Evolutionary conservation across 2,113 vertebrate species (phyloP).

Genomic region (Urocynchramus pylzowi): DNA sequence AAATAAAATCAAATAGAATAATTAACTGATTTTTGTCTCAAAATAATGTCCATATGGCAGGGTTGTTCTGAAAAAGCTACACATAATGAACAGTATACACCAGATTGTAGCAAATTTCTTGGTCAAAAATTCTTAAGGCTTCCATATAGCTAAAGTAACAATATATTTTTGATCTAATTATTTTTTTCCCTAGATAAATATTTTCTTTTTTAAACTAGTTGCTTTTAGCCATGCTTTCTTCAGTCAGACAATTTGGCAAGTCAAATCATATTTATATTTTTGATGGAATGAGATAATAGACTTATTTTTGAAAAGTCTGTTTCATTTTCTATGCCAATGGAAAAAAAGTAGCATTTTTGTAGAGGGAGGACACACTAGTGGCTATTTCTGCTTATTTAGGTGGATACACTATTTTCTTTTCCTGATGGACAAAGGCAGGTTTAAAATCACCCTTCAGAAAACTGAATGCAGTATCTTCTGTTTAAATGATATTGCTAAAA

Average conservation of each 20-base stretch:
- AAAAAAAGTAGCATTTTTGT: not conserved
- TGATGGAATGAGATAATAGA: not conserved
- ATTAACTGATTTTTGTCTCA: not conserved
- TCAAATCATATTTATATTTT: not conserved
- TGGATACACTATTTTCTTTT: not conserved
- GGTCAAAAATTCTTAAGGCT: not conserved
- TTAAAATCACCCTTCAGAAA: not conserved
- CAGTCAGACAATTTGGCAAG: not conserved
- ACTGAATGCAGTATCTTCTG: not conserved
- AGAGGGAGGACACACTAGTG: not conserved
- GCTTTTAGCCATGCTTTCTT: not conserved
- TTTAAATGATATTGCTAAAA: not conserved
- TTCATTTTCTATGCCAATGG: not conserved
- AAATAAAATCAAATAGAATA: not conserved
- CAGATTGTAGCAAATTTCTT: not conserved
- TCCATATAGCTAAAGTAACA: not conserved
- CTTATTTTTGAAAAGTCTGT: not conserved
- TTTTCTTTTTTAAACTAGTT: not conserved
- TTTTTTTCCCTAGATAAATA: not conserved
- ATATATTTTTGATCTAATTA: not conserved
- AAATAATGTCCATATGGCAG: conserved; percentile 9
- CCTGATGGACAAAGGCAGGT: not conserved
- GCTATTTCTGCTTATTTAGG: not conserved
- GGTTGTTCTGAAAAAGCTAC: not conserved
- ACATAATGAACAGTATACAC: not conserved